Evolutionary conservation across 1,140 invertebrate species (phyloP), one percentile per base, ranked within the genome.

Genomic region (Drosophila athabasca): DNA sequence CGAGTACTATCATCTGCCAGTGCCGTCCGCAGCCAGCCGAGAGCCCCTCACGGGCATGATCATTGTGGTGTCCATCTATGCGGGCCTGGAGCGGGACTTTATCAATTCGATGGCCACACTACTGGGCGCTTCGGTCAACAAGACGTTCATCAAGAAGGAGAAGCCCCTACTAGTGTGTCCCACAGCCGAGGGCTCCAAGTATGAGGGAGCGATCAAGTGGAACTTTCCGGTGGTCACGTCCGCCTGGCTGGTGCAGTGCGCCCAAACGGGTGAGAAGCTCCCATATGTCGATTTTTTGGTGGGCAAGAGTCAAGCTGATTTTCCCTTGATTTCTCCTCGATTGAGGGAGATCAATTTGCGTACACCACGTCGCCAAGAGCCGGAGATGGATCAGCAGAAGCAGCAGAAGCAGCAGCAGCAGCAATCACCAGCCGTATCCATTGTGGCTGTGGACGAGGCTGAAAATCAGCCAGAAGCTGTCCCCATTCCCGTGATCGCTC

Each of bases 171-270:
- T 98, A 0, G 92, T 98, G 22, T 96, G 96, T 62, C 94, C 95
- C 7, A 92, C 92, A 0, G 92, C 96, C 0, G 93, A 93, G 64
- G 97, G 97, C 0, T 94, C 95, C 51, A 98, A 98, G 90, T 98
- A 97, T 91, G 91, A 92, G 39, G 97, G 96, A 7, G 96, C 97
- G 0, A 90, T 96, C 0, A 96, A 96, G 85, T 98, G 97, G 97
- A 94, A 78, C 45, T 91, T 92, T 64, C 96, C 94, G 1, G 95
- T 95, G 22, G 94, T 98, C 1, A 94, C 88, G 1, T 94, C 95
- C 22, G 91, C 95, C 13, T 98, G 97, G 97, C 84, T 98, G 26
- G 88, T 96, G 41, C 92, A 93, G 22, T 97, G 96, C 92, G 94
- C 94, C 6, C 79, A 89, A 7, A 78, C 92, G 6, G 93, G 94